These are phyloP conservation scores for Drosophila albomicans DNA, from an alignment of 1,140 invertebrate genomes.

Conservation along the genomic window DNA sequence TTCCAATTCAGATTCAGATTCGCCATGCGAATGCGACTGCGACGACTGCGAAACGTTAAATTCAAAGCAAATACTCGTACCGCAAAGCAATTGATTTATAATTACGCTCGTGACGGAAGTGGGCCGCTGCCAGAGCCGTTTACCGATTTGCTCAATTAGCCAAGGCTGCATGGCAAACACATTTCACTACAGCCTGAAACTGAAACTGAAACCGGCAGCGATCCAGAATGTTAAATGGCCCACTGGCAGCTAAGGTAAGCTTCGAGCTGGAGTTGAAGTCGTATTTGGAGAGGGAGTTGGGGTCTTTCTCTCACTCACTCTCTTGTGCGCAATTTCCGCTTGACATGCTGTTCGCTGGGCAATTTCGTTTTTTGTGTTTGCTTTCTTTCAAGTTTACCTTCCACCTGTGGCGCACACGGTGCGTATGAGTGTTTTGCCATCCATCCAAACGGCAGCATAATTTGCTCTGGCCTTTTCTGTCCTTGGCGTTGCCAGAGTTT, in stretches of 20 bases:
- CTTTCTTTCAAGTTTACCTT: slow-evolving; percentile 58
- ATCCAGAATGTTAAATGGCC: slow-evolving; percentile 35
- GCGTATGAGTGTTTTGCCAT: slow-evolving; percentile 54
- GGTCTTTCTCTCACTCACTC: background rate
- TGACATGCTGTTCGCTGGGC: slow-evolving; percentile 51
- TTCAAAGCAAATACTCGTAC: slow-evolving; percentile 54
- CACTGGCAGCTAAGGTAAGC: background rate
- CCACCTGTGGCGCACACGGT: slow-evolving; percentile 67
- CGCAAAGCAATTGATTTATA: slow-evolving; percentile 74
- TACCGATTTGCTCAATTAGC: slow-evolving; percentile 73
- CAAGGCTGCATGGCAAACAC: slow-evolving; percentile 57
- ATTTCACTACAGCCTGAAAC: slow-evolving; percentile 21
- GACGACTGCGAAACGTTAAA: slow-evolving; percentile 3
- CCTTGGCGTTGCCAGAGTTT: slow-evolving; percentile 30
- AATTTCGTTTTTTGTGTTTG: slow-evolving; percentile 43
- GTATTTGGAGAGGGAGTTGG: background rate
- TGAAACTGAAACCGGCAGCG: slow-evolving; percentile 31
- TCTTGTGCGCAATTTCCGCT: slow-evolving; percentile 61
- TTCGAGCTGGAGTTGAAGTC: no score
- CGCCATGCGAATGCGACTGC: background rate
- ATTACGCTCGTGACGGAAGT: slow-evolving; percentile 63
- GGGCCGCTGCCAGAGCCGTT: slow-evolving; percentile 51
- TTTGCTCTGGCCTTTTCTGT: slow-evolving; percentile 34
- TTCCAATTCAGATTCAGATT: background rate
- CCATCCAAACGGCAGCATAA: slow-evolving; percentile 23